Conservation (phyloP, 2,888 invertebrate genomes). For the Schrankia costaestrigalis region DNA sequence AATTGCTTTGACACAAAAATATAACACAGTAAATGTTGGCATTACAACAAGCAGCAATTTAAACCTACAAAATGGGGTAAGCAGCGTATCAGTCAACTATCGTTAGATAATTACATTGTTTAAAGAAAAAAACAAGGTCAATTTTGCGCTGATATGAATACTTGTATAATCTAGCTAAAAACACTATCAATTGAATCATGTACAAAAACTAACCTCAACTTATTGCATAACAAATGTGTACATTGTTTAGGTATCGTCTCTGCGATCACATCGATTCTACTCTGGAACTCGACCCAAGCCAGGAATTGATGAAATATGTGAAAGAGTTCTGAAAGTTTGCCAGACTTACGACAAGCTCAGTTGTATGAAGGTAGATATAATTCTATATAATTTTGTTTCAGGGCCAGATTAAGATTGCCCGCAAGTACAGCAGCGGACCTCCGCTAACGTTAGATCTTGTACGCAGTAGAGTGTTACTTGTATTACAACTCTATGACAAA, state of each 20-base stretch:
- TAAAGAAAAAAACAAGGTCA: not conserved
- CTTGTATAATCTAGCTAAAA: no score
- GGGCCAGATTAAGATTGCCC: conserved; percentile 83
- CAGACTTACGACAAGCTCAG: conserved; percentile 94
- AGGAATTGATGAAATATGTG: conserved; percentile 84
- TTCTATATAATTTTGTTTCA: conserved; percentile 75
- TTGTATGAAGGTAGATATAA: conserved; percentile 87
- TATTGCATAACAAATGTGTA: conserved; percentile 78
- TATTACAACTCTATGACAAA: conserved; percentile 99
- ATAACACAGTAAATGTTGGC: conserved; percentile 49
- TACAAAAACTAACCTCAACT: conserved; percentile 63
- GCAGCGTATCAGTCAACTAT: conserved; percentile 38
- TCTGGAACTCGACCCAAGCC: conserved; percentile 70
- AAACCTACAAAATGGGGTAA: conserved; percentile 62
- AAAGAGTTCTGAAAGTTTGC: conserved; percentile 93
- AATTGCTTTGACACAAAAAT: conserved; percentile 65
- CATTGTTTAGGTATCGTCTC: conserved; percentile 70
- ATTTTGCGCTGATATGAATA: not conserved
- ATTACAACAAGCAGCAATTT: conserved; percentile 44
- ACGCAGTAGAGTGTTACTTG: conserved; percentile 94
- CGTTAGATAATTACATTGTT: not conserved
- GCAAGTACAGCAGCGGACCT: conserved; percentile 87
- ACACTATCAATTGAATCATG: conserved; percentile 1
- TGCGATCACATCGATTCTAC: conserved; percentile 54
- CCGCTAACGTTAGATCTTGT: conserved; percentile 92